These are phyloP conservation scores for Argyresthia albistria DNA, from an alignment of 2,888 invertebrate species.

Conservation along the genomic window DNA sequence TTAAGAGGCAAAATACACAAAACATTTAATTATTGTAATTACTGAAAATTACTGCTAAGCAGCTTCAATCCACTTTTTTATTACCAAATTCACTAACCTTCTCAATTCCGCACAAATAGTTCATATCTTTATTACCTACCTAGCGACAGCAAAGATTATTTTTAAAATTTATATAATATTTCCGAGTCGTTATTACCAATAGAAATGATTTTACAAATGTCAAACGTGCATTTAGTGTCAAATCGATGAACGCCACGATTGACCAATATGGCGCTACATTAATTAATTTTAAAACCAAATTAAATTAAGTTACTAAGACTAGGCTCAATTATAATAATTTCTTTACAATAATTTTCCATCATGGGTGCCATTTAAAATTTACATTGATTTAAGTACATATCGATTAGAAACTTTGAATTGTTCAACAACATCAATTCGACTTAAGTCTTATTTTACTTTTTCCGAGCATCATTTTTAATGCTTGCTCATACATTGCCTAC, in stretches of 20 bases:
- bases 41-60: conserved; percentile 1
- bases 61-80: conserved; percentile 21
- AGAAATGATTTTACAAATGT: conserved; percentile 17
- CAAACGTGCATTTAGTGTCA: conserved; percentile 13
- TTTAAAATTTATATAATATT: conserved; percentile 9
- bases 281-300: conserved; percentile 42
- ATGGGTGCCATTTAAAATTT: conserved; percentile 62
- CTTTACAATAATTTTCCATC: conserved; percentile 44
- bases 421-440: conserved; percentile 70
- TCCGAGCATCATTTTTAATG: conserved; percentile 67
- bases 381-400: conserved; percentile 69
- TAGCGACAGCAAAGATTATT: conserved; percentile 31
- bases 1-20: neutral
- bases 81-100: conserved; percentile 68
- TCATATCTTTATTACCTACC: conserved; percentile 33
- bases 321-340: conserved; percentile 63
- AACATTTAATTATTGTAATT: neutral
- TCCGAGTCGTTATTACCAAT: conserved; percentile 20
- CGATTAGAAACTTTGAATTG: conserved; percentile 66
- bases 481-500: conserved; percentile 64
- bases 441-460: conserved; percentile 46
- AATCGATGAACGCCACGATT: no score
- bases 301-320: conserved; percentile 60
- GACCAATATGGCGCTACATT: conserved; percentile 25
- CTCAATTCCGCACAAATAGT: conserved; percentile 45